Base-by-base conservation (phyloP, 2,888 invertebrate species). In the Lucinisca nassula region DNA sequence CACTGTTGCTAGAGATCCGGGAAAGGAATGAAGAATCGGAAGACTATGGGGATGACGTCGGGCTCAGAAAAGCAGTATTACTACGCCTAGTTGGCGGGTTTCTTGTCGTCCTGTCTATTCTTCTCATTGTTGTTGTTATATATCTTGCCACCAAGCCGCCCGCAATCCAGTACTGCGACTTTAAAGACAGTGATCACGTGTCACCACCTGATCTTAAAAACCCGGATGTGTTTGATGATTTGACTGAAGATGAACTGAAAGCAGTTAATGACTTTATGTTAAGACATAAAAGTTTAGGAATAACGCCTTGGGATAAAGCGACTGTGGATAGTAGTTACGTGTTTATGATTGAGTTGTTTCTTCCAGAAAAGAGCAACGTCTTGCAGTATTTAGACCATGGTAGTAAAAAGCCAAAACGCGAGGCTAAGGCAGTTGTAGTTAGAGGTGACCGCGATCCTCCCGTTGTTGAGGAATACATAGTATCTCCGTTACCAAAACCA, bases 381-480 rank as follows among this genome's bases (percentile, higher is more conserved):
- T 84, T 94, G 3, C 80, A 89, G 24, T 93, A 91, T 70, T 80
- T 91, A 12, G 90, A 92, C 74, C 55, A 85, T 0, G 82, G 84
- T 0, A 83, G 89, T 38, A 75, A 85, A 10, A 84, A 85, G 40
- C 94, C 93, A 0, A 82, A 82, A 8, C 82, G 94, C 37, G 84
- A 91, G 12, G 94, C 94, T 35, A 92, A 90, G 55, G 94, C 92
- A 17, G 89, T 93, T 0, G 70, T 95, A 14, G 90, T 92, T 37
- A 84, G 94, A 8, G 95, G 95, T 6, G 93, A 95, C 75, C 35
- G 85, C 37, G 38, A 38, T 10, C 91, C 91, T 0, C 94, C 95
- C 6, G 49, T 83, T 8, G 90, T 95, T 17, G 94, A 95, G 85
- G 95, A 95, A 85, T 95, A 93, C 80, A 82, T 92, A 12, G 94